These are phyloP conservation scores for Nanger granti DNA, from an alignment of 2,113 vertebrate species.

Conservation along the genomic window DNA sequence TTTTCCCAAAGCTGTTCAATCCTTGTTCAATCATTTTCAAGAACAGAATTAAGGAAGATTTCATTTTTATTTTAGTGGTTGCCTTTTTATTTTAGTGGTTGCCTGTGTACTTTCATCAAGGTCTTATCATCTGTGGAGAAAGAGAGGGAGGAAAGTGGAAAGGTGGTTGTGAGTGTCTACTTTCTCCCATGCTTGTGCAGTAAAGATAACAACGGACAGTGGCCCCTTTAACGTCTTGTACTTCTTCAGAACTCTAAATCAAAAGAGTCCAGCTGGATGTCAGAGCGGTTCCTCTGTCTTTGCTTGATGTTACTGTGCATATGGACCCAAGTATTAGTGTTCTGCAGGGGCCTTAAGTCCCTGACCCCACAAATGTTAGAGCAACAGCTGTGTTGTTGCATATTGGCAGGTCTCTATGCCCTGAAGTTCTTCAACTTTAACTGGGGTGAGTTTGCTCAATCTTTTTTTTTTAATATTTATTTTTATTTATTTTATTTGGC, in stretches of 20 bases:
- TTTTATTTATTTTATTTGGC: neutral
- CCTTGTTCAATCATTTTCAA: neutral
- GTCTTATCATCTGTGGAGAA: neutral
- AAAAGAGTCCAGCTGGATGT: neutral
- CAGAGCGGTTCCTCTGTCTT: neutral
- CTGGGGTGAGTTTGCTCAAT: neutral
- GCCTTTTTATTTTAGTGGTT: neutral
- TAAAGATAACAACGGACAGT: neutral
- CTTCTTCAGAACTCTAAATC: neutral
- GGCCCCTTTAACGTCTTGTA: neutral
- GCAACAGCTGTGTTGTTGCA: neutral
- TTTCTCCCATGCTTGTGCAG: neutral
- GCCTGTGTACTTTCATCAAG: neutral
- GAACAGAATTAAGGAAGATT: neutral
- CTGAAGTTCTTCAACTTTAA: neutral
- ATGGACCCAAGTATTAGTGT: neutral
- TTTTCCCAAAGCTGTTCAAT: neutral
- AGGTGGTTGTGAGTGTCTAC: neutral
- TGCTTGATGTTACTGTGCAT: neutral
- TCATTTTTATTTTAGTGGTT: neutral
- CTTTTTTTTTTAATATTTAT: neutral
- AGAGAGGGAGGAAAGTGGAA: neutral
- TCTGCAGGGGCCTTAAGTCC: neutral
- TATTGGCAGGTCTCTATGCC: neutral
- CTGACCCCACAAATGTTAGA: neutral